These are phyloP conservation scores for Aphelenchoides fujianensis DNA, from an alignment of 1,140 invertebrate species.

Conservation along the genomic window DNA sequence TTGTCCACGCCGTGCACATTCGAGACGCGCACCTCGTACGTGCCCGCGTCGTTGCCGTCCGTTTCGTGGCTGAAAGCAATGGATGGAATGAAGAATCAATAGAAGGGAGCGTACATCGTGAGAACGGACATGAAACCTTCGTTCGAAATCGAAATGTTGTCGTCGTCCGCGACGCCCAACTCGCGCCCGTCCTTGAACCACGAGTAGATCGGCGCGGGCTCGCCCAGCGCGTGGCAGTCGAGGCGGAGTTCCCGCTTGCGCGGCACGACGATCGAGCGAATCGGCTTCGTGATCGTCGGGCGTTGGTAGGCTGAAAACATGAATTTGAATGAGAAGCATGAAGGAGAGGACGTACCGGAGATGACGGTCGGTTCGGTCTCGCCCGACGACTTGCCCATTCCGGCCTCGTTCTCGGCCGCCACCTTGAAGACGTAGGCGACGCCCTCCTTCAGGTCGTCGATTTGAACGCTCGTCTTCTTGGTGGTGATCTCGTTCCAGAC, in stretches of 20 bases:
- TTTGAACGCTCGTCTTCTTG: conserved; percentile 24
- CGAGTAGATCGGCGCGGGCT: conserved; percentile 56
- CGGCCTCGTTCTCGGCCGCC: conserved; percentile 25
- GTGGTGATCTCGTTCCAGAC: conserved; percentile 52
- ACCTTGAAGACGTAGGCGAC: conserved; percentile 53
- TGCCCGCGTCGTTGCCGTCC: conserved; percentile 38
- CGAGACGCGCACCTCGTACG: conserved; percentile 48
- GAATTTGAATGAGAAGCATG: too few species aligned
- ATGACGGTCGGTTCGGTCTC: conserved; percentile 14
- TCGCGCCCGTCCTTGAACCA: conserved; percentile 58
- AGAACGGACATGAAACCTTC: conserved; percentile 55
- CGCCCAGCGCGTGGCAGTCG: conserved; percentile 57
- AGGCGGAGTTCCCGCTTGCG: conserved; percentile 56
- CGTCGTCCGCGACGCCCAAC: conserved; percentile 48
- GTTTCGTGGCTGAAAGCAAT: too few species aligned
- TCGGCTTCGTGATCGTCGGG: conserved; percentile 53
- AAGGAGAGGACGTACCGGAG: too few species aligned
- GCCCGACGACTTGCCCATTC: conserved; percentile 13
- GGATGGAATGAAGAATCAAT: too few species aligned
- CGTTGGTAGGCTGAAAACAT: conserved; percentile 35
- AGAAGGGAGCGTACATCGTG: too few species aligned
- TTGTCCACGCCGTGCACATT: conserved; percentile 37
- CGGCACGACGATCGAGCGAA: conserved; percentile 42
- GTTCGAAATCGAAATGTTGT: conserved; percentile 53
- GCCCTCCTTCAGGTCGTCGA: conserved; percentile 56